phyloP scores from a whole-genome alignment of 2,888 invertebrate genomes.

The Alviniconcha strummeri region DNA sequence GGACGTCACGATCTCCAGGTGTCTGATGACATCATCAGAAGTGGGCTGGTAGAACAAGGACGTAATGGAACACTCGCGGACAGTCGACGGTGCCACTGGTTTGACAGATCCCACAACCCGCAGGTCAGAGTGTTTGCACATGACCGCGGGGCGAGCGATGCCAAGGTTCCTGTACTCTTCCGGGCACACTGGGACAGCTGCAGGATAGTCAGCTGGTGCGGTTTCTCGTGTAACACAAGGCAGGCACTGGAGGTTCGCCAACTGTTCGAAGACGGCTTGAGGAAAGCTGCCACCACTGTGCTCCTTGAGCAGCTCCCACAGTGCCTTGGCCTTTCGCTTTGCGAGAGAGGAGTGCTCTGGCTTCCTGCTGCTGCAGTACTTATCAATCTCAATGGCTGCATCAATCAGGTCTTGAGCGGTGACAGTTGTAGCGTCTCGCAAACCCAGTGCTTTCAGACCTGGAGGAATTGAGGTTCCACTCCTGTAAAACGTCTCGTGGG shows the following conservation, averaged over 20 bases:
- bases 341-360: not conserved
- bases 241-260: not conserved
- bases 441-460: conserved; percentile 50
- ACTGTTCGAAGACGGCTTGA: not conserved
- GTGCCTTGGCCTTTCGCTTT: conserved; percentile 10
- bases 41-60: not conserved
- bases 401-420: not conserved
- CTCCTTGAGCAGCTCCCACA: not conserved
- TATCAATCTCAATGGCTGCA: conserved; percentile 2
- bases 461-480: conserved; percentile 38
- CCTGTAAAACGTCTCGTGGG: conserved; percentile 34
- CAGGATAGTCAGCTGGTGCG: not conserved
- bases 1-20: not conserved
- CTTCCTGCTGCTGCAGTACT: not conserved
- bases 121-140: not conserved
- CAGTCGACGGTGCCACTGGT: not conserved
- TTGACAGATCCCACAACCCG: not conserved
- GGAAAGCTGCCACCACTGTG: not conserved
- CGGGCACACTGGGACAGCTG: not conserved
- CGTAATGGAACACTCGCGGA: not conserved
- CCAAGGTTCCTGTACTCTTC: not conserved
- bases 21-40: conserved; percentile 9
- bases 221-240: conserved; percentile 2
- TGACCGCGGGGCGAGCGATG: conserved; percentile 8
- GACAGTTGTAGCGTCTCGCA: conserved; percentile 46